Evolutionary conservation across 2,888 invertebrate genomes (phyloP).

Genomic region (Endomychus coccineus): DNA sequence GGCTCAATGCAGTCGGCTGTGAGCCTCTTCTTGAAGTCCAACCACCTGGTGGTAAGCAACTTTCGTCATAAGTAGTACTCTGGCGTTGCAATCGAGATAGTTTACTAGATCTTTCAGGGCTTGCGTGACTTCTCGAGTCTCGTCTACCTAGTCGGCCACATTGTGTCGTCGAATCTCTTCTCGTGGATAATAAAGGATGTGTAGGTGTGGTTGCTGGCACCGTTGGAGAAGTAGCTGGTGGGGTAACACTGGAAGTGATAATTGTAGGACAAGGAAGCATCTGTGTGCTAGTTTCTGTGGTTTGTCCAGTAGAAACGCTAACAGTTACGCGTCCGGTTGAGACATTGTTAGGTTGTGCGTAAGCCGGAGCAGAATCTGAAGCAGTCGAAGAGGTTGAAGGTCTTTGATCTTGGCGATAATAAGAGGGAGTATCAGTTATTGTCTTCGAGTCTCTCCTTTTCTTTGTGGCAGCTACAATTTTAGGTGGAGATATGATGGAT

Average conservation of each 20-base stretch:
- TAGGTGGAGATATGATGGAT: conserved; percentile 44
- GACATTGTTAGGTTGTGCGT: conserved; percentile 33
- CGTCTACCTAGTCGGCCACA: conserved; percentile 60
- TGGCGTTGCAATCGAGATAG: conserved; percentile 66
- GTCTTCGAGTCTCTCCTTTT: conserved; percentile 53
- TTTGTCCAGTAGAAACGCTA: conserved; percentile 18
- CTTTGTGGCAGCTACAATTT: conserved; percentile 54
- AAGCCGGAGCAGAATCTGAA: conserved; percentile 56
- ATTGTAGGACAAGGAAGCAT: conserved; percentile 67
- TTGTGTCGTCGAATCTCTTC: conserved; percentile 80
- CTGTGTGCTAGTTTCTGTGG: conserved; percentile 54
- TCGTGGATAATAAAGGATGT: conserved; percentile 47
- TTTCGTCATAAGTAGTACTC: conserved; percentile 84
- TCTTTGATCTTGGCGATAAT: conserved; percentile 57
- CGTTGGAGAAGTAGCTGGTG: conserved; percentile 73
- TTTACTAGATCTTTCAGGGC: conserved; percentile 51
- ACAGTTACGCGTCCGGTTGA: no score
- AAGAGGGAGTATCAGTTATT: conserved; percentile 46
- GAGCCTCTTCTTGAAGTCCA: conserved; percentile 67
- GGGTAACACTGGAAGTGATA: conserved; percentile 75
- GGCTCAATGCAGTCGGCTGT: conserved; percentile 73
- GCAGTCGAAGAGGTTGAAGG: conserved; percentile 67
- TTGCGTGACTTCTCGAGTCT: conserved; percentile 59
- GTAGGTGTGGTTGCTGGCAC: conserved; percentile 48
- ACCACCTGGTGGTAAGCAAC: conserved; percentile 60